These are phyloP conservation scores for Conus canariensis DNA, from an alignment of 2,888 invertebrate species.

Conservation along the genomic window DNA sequence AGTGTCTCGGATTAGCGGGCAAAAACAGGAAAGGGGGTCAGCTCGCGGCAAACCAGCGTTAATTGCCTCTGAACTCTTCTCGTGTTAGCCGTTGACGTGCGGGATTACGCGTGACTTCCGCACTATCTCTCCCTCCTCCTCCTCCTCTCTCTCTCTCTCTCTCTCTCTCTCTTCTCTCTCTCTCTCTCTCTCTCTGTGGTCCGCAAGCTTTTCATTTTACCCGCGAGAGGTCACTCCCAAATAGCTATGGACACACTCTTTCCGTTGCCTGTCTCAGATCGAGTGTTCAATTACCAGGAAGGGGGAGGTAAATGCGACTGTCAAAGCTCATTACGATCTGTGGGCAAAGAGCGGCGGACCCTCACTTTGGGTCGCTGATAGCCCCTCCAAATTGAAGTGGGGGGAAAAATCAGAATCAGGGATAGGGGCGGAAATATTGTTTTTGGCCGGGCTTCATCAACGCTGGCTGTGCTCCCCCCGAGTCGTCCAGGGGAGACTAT, in stretches of 20 bases:
- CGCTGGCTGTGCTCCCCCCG: not conserved
- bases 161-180: not conserved
- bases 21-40: not conserved
- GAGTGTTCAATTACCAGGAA: conserved; percentile 29
- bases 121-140: not conserved
- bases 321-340: conserved; percentile 28
- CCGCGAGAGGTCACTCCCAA: conserved; percentile 23
- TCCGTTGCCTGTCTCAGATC: not conserved
- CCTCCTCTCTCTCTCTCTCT: not conserved
- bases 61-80: conserved; percentile 10
- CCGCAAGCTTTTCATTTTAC: not conserved
- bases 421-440: conserved; percentile 21
- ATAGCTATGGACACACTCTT: conserved; percentile 26
- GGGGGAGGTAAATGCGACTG: conserved; percentile 29
- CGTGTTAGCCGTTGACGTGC: conserved; percentile 33
- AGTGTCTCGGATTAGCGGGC: not conserved
- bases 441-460: not conserved
- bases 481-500: not conserved
- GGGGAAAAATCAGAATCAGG: too few species aligned
- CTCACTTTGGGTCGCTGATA: conserved; percentile 31
- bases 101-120: conserved; percentile 27
- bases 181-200: not conserved
- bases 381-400: not conserved
- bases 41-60: not conserved
- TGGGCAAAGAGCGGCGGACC: not conserved